These are phyloP conservation scores for Plusia festucae DNA, from an alignment of 2,888 invertebrate genomes.

Conservation along the genomic window DNA sequence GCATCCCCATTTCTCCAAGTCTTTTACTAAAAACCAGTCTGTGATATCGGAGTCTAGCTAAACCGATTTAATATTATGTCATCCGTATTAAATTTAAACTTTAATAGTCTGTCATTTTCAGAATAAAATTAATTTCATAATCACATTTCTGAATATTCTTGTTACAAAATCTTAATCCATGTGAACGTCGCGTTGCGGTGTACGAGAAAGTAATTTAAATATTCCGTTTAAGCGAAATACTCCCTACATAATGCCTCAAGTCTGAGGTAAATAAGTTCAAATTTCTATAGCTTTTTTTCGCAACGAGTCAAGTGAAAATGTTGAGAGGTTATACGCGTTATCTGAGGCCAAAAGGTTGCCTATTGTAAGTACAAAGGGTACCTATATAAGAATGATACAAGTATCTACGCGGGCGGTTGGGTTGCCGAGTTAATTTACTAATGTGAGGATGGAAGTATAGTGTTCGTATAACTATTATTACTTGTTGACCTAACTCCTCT, in stretches of 20 bases:
- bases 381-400: constrained; percentile 28
- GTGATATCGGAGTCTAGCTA: no score
- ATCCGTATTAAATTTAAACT: neutral
- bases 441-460: constrained; percentile 34
- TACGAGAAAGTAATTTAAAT: constrained; percentile 61
- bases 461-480: neutral
- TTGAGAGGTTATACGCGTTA: constrained; percentile 44
- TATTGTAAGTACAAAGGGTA: constrained; percentile 43
- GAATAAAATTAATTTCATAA: constrained; percentile 3
- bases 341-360: constrained; percentile 42
- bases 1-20: no score
- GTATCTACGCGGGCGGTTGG: constrained; percentile 45
- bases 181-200: constrained; percentile 16
- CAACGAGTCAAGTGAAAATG: constrained; percentile 36
- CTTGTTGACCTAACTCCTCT: no score
- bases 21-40: no score
- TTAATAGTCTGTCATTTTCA: constrained; percentile 13
- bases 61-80: no score
- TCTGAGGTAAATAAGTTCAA: constrained; percentile 57
- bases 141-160: neutral
- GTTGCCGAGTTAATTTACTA: constrained; percentile 54
- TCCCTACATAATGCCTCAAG: constrained; percentile 50
- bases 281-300: constrained; percentile 52
- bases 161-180: neutral
- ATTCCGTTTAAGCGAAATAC: constrained; percentile 60